Conservation (phyloP, 1,140 invertebrate genomes). For the Octopus sinensis region DNA sequence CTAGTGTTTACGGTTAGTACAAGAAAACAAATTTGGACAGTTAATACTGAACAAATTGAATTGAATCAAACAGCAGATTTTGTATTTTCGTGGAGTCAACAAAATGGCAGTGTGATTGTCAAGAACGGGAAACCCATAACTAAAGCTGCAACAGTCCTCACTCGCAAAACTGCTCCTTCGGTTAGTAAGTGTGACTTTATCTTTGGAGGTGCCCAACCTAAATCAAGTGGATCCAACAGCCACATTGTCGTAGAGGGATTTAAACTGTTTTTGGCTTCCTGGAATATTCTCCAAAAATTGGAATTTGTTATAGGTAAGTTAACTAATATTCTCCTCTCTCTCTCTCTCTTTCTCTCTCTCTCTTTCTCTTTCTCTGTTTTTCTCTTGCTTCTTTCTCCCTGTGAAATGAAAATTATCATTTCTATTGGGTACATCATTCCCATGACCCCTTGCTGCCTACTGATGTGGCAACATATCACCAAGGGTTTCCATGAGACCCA, state of each 20-base stretch:
- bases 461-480: too few species aligned
- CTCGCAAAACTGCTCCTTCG: slow-evolving; percentile 16
- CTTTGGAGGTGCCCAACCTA: slow-evolving; percentile 22
- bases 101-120: slow-evolving; percentile 31
- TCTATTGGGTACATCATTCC: too few species aligned
- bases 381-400: too few species aligned
- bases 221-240: slow-evolving; percentile 18
- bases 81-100: slow-evolving; percentile 35
- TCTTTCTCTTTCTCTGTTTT: too few species aligned
- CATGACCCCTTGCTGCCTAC: too few species aligned
- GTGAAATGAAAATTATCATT: too few species aligned
- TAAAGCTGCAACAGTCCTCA: slow-evolving; percentile 28
- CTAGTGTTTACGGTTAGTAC: slow-evolving; percentile 34
- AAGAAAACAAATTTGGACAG: slow-evolving; percentile 32
- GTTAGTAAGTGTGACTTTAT: slow-evolving; percentile 12
- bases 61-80: slow-evolving; percentile 26
- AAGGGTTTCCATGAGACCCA: too few species aligned
- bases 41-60: slow-evolving; percentile 19
- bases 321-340: not conserved
- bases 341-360: not conserved
- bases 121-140: slow-evolving; percentile 28
- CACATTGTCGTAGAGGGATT: slow-evolving; percentile 26
- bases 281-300: not conserved
- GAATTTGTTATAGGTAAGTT: slow-evolving; percentile 6
- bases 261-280: not conserved